Percentiles rank a stretch among this genome's conserved stretches.
These are phyloP conservation scores for Elgaria multicarinata DNA, from an alignment of 2,113 vertebrate genomes.

Conservation along the genomic window DNA sequence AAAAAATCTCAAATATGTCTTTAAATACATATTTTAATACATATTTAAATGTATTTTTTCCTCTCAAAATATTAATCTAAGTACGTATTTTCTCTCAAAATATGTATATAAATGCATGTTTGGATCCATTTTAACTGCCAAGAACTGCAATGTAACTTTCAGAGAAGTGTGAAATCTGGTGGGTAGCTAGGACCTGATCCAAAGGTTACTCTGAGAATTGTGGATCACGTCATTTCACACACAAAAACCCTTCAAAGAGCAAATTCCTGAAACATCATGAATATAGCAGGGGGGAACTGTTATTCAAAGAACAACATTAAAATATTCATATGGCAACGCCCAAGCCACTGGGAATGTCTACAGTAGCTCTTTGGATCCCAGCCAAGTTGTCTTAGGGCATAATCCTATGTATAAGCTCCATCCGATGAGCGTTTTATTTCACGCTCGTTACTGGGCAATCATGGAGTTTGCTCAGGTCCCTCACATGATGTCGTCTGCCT, in stretches of 20 bases:
- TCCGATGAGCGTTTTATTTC: too few relatives aligned
- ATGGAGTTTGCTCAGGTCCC: too few relatives aligned
- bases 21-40: neutral
- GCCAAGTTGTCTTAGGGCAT: neutral
- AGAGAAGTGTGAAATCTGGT: neutral
- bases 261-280: neutral
- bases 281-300: neutral
- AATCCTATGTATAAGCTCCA: too few relatives aligned
- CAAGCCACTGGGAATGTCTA: neutral
- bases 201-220: neutral
- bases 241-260: neutral
- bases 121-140: neutral
- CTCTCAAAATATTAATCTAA: neutral
- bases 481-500: too few relatives aligned
- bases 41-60: neutral
- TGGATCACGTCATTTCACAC: neutral
- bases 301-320: neutral
- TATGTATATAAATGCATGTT: neutral
- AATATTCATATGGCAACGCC: neutral
- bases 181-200: neutral
- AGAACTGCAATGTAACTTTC: neutral
- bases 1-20: neutral
- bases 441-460: too few relatives aligned
- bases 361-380: neutral
- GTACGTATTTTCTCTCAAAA: neutral